These are phyloP conservation scores for Cheilosia pagana DNA, from an alignment of 2,888 invertebrate species.

Conservation along the genomic window DNA sequence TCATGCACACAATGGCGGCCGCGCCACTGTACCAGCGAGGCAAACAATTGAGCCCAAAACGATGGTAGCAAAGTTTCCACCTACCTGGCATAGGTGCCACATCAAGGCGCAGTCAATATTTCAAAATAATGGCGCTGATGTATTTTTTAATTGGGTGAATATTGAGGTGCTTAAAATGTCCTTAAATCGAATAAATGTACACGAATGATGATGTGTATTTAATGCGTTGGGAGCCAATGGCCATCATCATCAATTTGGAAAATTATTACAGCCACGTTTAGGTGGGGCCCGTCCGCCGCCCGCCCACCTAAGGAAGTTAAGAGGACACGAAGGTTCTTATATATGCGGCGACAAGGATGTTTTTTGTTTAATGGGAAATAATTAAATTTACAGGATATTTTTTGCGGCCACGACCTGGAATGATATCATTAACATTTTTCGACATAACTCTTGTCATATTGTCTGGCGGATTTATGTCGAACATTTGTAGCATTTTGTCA, in stretches of 20 bases:
- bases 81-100: not conserved
- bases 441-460: slow-evolving; percentile 21
- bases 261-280: not conserved
- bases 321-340: not conserved
- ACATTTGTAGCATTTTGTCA: slow-evolving; percentile 31
- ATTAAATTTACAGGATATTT: slow-evolving; percentile 27
- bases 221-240: slow-evolving; percentile 12
- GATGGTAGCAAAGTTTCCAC: not conserved
- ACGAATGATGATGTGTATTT: slow-evolving; percentile 9
- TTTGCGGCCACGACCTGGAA: not conserved
- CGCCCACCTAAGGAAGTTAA: not conserved
- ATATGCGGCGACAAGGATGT: not conserved
- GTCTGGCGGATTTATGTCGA: slow-evolving; percentile 34
- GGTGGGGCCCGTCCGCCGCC: too few species aligned
- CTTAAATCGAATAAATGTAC: slow-evolving; percentile 16
- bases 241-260: slow-evolving; percentile 35
- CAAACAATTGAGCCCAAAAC: slow-evolving; percentile 3
- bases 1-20: slow-evolving; percentile 27
- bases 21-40: not conserved
- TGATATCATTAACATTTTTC: slow-evolving; percentile 22
- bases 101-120: slow-evolving; percentile 8
- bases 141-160: slow-evolving; percentile 35
- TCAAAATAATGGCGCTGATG: slow-evolving; percentile 11
- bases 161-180: slow-evolving; percentile 24
- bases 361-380: slow-evolving; percentile 16